phyloP scores from a whole-genome alignment of 2,797 vertebrate species.

The Spinus olivaceus region DNA sequence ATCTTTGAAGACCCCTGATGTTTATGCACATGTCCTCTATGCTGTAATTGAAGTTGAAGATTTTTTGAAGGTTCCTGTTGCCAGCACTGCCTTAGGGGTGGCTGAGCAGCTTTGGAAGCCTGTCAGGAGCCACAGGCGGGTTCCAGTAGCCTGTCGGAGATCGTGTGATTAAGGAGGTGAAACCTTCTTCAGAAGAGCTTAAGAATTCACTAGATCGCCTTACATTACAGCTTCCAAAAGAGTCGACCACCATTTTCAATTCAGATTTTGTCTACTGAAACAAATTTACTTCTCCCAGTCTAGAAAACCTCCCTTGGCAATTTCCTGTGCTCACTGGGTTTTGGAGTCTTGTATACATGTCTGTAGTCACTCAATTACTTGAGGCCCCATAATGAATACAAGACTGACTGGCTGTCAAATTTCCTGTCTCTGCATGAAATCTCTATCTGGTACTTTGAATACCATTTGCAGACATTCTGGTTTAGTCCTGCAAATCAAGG shows the following conservation, averaged over 20 bases:
- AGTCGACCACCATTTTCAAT: slow-evolving; percentile 8
- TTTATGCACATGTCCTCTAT: fast-evolving
- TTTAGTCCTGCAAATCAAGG: background rate
- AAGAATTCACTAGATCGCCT: background rate
- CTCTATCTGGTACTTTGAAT: slow-evolving; percentile 38
- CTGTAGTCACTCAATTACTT: background rate
- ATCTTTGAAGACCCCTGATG: background rate
- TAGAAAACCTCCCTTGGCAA: slow-evolving; percentile 33
- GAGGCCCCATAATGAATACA: background rate
- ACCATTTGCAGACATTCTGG: slow-evolving; percentile 14
- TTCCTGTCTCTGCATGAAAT: slow-evolving; percentile 55
- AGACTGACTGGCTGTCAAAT: slow-evolving; percentile 39
- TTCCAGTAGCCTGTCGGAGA: background rate
- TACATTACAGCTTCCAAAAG: background rate
- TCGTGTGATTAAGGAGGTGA: background rate
- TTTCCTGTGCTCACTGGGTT: slow-evolving; percentile 47
- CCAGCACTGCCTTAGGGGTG: fast-evolving
- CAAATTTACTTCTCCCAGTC: background rate
- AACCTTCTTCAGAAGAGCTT: background rate
- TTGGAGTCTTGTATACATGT: slow-evolving; percentile 16
- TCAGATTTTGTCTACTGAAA: slow-evolving; percentile 14
- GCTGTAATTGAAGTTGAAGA: background rate
- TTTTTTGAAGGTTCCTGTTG: background rate
- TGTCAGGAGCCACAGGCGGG: background rate
- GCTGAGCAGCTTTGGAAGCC: background rate